Conservation (phyloP, 2,888 invertebrate species). For the Fissipunctia ypsillon region DNA sequence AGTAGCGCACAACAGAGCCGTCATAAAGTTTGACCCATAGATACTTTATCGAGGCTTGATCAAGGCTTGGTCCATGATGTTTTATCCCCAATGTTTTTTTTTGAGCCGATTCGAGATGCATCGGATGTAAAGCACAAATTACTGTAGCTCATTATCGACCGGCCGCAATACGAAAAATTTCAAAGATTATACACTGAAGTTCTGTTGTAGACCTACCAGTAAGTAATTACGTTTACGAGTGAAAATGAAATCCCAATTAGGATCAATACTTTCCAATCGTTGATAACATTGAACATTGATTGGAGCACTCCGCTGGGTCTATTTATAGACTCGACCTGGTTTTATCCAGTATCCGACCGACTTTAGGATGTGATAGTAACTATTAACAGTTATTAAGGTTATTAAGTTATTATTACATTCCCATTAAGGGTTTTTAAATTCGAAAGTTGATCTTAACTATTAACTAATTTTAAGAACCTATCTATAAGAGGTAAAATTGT, state of each 20-base stretch:
- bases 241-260: slow-evolving; percentile 29
- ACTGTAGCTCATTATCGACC: too few relatives aligned
- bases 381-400: not conserved
- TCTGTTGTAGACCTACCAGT: not conserved
- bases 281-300: slow-evolving; percentile 34
- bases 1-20: too few relatives aligned
- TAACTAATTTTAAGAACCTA: too few relatives aligned
- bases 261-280: slow-evolving; percentile 30
- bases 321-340: slow-evolving; percentile 52
- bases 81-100: too few relatives aligned
- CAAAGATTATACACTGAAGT: not conserved
- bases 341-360: slow-evolving; percentile 28
- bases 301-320: slow-evolving; percentile 32
- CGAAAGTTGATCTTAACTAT: not conserved
- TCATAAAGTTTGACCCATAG: too few relatives aligned
- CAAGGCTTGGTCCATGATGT: too few relatives aligned
- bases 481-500: too few relatives aligned
- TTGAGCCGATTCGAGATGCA: too few relatives aligned
- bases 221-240: not conserved
- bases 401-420: too few relatives aligned
- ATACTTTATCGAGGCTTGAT: too few relatives aligned
- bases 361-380: not conserved
- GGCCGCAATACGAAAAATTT: not conserved
- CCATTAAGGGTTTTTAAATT: not conserved
- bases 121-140: too few relatives aligned